These are phyloP conservation scores for Trichacis sp. DNA, from an alignment of 2,888 invertebrate species.

Conservation along the genomic window DNA sequence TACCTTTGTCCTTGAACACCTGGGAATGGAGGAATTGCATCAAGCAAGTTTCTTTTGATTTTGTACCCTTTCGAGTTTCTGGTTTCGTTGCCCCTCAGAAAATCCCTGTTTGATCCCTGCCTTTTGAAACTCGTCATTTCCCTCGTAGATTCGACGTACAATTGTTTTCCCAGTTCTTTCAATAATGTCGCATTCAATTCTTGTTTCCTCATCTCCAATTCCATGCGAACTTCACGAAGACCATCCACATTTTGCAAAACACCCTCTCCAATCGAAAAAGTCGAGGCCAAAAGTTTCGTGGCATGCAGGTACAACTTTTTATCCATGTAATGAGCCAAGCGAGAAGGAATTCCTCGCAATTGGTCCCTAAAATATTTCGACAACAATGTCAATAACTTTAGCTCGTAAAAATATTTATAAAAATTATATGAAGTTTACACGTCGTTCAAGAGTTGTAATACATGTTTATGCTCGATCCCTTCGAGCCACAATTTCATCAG, in stretches of 20 bases:
- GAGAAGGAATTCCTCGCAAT: slow-evolving; percentile 79
- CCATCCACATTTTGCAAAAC: slow-evolving; percentile 87
- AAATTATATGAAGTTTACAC: slow-evolving; percentile 72
- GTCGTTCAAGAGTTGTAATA: slow-evolving; percentile 88
- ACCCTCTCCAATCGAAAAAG: slow-evolving; percentile 77
- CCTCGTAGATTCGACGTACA: slow-evolving; percentile 76
- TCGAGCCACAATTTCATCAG: slow-evolving; percentile 94
- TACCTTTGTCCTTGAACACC: slow-evolving; percentile 49
- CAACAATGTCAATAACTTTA: too few relatives aligned
- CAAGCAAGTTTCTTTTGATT: slow-evolving; percentile 72
- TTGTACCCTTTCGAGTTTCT: slow-evolving; percentile 73
- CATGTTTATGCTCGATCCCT: slow-evolving; percentile 95
- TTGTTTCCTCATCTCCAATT: slow-evolving; percentile 78
- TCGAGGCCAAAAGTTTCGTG: slow-evolving; percentile 83
- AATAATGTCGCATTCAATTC: slow-evolving; percentile 78
- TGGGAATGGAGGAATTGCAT: slow-evolving; percentile 65
- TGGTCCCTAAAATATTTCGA: slow-evolving; percentile 80
- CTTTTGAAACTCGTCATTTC: slow-evolving; percentile 72
- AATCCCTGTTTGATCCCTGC: slow-evolving; percentile 74
- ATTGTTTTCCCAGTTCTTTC: slow-evolving; percentile 79
- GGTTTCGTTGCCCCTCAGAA: slow-evolving; percentile 73
- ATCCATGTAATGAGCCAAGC: slow-evolving; percentile 75
- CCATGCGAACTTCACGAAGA: slow-evolving; percentile 81
- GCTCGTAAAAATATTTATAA: too few relatives aligned
- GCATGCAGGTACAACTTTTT: slow-evolving; percentile 88